Conservation (phyloP, 2,888 invertebrate genomes). For the Andrena marginata region DNA sequence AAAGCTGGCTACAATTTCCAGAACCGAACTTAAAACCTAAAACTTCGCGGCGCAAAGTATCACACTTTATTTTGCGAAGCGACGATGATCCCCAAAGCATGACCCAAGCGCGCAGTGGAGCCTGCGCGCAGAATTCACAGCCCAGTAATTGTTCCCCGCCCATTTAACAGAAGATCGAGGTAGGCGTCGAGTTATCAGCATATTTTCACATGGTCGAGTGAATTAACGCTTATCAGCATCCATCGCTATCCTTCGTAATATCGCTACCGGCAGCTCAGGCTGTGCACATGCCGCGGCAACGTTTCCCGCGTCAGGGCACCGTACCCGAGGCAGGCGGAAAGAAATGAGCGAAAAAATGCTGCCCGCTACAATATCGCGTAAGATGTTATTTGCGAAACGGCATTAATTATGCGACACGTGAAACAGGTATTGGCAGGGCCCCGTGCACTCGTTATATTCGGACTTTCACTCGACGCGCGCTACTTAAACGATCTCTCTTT, state of each 20-base stretch:
- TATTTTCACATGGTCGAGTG: slow-evolving; percentile 27
- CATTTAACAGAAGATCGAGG: slow-evolving; percentile 18
- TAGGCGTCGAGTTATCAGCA: not conserved
- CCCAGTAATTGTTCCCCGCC: not conserved
- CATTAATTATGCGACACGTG: slow-evolving; percentile 66
- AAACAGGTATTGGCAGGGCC: slow-evolving; percentile 69
- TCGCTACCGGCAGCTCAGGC: not conserved
- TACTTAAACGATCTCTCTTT: slow-evolving; percentile 74
- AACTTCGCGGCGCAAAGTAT: no score
- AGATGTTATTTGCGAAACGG: slow-evolving; percentile 55
- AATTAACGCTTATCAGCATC: slow-evolving; percentile 22
- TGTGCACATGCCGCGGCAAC: not conserved
- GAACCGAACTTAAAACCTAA: no score
- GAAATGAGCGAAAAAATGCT: not conserved
- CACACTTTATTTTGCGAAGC: no score
- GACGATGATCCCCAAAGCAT: no score
- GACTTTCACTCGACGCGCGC: slow-evolving; percentile 78
- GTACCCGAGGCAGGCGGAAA: not conserved
- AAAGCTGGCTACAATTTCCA: no score
- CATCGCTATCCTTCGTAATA: slow-evolving; percentile 23
- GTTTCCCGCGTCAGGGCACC: not conserved
- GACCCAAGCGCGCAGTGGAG: no score
- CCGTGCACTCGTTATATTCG: slow-evolving; percentile 68
- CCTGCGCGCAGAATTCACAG: no score
- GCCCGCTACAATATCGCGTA: slow-evolving; percentile 28